phyloP scores from a whole-genome alignment of 2,888 invertebrate species.

The Epinotia nisella region DNA sequence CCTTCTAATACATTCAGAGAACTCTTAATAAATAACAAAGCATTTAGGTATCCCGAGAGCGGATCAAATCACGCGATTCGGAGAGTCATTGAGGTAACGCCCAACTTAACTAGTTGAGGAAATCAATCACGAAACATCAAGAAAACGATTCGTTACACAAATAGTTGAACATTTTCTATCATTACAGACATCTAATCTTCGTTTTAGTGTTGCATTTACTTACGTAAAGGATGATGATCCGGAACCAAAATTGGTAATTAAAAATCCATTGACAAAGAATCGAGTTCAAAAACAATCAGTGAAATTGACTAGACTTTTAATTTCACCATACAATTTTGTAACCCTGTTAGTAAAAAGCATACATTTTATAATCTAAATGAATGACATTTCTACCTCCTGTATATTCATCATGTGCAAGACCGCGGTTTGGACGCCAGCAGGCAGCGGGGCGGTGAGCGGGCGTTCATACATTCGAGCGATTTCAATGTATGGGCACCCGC shows the following conservation, averaged over 20 bases:
- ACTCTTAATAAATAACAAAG: background rate
- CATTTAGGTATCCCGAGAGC: background rate
- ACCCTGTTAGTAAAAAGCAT: background rate
- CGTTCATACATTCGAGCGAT: too few relatives aligned
- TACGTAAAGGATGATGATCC: background rate
- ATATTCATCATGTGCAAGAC: too few relatives aligned
- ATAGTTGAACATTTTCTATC: background rate
- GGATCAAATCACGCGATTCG: slow-evolving; percentile 12
- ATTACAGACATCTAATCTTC: slow-evolving; percentile 10
- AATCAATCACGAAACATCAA: slow-evolving; percentile 22
- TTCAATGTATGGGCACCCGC: too few relatives aligned
- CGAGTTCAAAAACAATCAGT: too few relatives aligned
- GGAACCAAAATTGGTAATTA: background rate
- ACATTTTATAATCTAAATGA: too few relatives aligned
- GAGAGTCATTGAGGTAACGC: slow-evolving; percentile 36
- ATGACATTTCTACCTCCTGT: too few relatives aligned
- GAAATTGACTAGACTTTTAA: background rate
- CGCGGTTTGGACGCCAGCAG: too few relatives aligned
- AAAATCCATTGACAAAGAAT: background rate
- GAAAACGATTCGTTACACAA: slow-evolving; percentile 25
- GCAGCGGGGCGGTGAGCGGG: too few relatives aligned
- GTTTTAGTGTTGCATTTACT: background rate
- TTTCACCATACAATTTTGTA: background rate
- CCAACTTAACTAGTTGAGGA: slow-evolving; percentile 21
- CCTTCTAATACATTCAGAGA: background rate